Percentiles rank a stretch among this genome's conserved stretches.
Evolutionary conservation across 1,140 invertebrate species (phyloP).

Genomic region (Pogonomyrmex barbatus): DNA sequence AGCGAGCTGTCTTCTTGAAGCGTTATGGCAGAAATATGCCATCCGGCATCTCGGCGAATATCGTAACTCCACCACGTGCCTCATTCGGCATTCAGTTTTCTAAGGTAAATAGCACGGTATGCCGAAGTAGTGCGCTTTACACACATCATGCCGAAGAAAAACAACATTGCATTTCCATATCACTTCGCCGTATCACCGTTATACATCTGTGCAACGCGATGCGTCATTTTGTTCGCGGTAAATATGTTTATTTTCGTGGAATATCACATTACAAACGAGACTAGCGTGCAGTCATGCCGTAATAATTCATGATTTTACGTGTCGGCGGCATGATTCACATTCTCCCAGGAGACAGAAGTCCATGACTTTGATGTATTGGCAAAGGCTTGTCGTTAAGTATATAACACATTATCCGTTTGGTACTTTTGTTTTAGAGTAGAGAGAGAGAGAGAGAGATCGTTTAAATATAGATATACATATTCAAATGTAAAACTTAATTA

Average conservation of each 20-base stretch:
- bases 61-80: not conserved
- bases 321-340: constrained; percentile 50
- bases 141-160: constrained; percentile 23
- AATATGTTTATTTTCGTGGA: constrained; percentile 49
- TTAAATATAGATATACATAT: not conserved
- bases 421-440: not conserved
- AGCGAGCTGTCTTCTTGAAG: not conserved
- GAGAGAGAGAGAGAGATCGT: not conserved
- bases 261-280: constrained; percentile 27
- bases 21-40: not conserved
- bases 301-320: constrained; percentile 52
- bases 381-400: not conserved
- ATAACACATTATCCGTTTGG: not conserved
- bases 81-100: constrained; percentile 23
- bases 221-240: constrained; percentile 20
- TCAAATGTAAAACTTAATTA: not conserved
- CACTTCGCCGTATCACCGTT: not conserved
- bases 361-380: constrained; percentile 32
- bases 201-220: constrained; percentile 2
- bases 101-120: constrained; percentile 20
- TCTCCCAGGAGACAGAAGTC: constrained; percentile 21
- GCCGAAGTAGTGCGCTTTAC: constrained; percentile 15
- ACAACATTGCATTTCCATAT: constrained; percentile 42
- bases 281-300: too few relatives aligned
- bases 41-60: constrained; percentile 9